Percentiles rank a stretch among this genome's conserved stretches.
Evolutionary conservation across 2,888 invertebrate species (phyloP).

Genomic region (Cerastis leucographa): DNA sequence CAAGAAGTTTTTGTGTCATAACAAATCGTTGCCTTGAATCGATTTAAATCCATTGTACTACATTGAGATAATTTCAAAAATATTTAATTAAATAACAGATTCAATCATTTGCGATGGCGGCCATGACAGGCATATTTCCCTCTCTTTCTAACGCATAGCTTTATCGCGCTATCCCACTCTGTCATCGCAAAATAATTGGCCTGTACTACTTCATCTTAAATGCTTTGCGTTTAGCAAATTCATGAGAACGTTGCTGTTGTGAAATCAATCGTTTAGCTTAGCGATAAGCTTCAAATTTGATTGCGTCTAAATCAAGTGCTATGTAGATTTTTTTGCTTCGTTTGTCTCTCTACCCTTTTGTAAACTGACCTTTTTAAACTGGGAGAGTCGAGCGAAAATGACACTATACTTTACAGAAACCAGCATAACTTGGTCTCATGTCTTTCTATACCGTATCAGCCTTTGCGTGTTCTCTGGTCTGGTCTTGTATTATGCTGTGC

Average conservation of each 20-base stretch:
- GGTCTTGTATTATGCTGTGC: background rate
- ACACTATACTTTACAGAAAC: background rate
- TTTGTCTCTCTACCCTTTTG: slow-evolving; percentile 59
- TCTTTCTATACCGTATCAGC: background rate
- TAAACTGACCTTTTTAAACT: background rate
- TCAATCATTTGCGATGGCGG: slow-evolving; percentile 28
- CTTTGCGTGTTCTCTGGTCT: background rate
- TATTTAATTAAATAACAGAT: slow-evolving; percentile 23
- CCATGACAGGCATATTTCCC: background rate
- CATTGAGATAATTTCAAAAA: slow-evolving; percentile 54
- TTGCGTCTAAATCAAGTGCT: slow-evolving; percentile 38
- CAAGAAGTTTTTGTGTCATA: slow-evolving; percentile 39
- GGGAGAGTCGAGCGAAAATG: slow-evolving; percentile 29
- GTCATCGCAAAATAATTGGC: slow-evolving; percentile 29
- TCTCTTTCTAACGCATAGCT: slow-evolving; percentile 10
- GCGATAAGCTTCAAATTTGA: slow-evolving; percentile 49
- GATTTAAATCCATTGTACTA: slow-evolving; percentile 54
- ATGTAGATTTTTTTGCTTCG: slow-evolving; percentile 9
- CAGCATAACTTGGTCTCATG: background rate
- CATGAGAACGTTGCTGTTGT: slow-evolving; percentile 39
- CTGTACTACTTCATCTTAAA: slow-evolving; percentile 33
- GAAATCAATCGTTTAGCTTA: slow-evolving; percentile 50
- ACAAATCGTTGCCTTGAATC: slow-evolving; percentile 8
- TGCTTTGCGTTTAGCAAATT: slow-evolving; percentile 36
- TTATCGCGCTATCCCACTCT: slow-evolving; percentile 4